Conservation (phyloP, 2,113 vertebrate species). For the Campylorhamphus procurvoides region DNA sequence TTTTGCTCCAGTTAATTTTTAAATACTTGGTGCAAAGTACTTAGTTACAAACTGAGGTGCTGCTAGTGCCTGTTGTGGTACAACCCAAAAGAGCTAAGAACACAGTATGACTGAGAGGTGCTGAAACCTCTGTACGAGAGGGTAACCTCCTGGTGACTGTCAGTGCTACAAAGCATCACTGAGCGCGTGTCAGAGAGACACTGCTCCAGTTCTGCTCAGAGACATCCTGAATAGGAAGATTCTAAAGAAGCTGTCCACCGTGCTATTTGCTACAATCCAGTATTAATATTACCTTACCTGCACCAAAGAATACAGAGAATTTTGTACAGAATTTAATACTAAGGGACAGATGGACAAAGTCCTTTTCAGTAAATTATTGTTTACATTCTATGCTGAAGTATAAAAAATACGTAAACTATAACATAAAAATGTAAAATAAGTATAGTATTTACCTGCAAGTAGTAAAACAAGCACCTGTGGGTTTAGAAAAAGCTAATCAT, state of each 20-base stretch:
- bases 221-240: neutral
- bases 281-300: neutral
- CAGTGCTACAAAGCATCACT: neutral
- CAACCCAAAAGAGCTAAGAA: neutral
- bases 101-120: accelerated
- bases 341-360: neutral
- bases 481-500: neutral
- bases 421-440: neutral
- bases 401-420: neutral
- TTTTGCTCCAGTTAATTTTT: neutral
- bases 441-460: neutral
- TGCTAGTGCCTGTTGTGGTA: neutral
- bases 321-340: neutral
- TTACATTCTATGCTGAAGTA: neutral
- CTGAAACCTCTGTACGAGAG: neutral
- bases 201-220: neutral
- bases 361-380: neutral
- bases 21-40: neutral
- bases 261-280: neutral
- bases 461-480: neutral
- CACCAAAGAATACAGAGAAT: neutral
- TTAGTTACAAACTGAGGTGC: neutral
- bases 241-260: neutral
- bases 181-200: neutral
- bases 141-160: neutral